Evolutionary conservation across 2,113 vertebrate species (phyloP).

Genomic region (Eubucco bourcierii): DNA sequence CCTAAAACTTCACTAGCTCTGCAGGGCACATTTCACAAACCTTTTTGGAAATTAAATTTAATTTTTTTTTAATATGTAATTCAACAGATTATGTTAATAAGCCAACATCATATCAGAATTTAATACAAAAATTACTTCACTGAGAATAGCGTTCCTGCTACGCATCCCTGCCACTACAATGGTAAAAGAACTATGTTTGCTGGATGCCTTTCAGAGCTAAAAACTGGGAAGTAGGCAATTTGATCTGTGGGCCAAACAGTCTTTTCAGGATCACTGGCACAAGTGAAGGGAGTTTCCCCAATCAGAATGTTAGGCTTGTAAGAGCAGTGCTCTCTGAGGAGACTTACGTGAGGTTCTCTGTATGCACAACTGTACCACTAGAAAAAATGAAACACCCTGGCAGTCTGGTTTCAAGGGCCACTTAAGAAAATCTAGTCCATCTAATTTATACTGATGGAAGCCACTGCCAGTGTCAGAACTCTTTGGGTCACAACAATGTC

Average conservation of each 20-base stretch:
- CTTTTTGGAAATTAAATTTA: not conserved
- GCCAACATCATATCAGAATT: not conserved
- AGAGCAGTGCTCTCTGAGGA: not conserved
- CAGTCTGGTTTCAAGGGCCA: not conserved
- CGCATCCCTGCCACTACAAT: not conserved
- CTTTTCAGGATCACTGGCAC: not conserved
- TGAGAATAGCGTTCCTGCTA: not conserved
- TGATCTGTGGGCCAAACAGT: not conserved
- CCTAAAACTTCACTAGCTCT: not conserved
- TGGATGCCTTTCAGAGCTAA: not conserved
- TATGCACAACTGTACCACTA: not conserved
- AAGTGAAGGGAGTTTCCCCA: not conserved
- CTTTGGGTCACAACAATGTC: not conserved
- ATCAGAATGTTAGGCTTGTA: accelerated
- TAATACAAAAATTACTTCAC: not conserved
- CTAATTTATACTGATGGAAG: not conserved
- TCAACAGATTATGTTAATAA: accelerated
- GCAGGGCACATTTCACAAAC: not conserved
- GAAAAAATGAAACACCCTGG: not conserved
- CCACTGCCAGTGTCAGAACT: not conserved
- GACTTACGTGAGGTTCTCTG: not conserved
- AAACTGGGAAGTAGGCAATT: not conserved
- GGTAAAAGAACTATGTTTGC: not conserved
- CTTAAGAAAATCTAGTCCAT: not conserved
- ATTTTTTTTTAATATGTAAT: accelerated